Conservation (phyloP, 2,888 invertebrate genomes). For the Oligia latruncula region DNA sequence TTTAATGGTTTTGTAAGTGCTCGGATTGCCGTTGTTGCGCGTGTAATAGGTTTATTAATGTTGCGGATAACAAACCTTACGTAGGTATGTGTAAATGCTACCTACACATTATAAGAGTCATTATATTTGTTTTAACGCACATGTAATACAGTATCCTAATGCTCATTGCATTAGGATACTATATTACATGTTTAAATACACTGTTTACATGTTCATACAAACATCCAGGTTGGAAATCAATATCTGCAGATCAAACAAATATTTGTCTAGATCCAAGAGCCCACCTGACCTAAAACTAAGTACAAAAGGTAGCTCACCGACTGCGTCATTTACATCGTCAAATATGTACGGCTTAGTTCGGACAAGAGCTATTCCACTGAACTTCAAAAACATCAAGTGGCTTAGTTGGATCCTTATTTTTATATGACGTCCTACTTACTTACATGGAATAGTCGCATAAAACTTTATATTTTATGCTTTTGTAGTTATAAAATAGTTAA, state of each 20-base stretch:
- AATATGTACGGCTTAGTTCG: slow-evolving; percentile 49
- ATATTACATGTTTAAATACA: slow-evolving; percentile 16
- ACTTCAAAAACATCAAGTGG: slow-evolving; percentile 51
- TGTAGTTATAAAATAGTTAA: slow-evolving; percentile 19
- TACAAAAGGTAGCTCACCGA: slow-evolving; percentile 31
- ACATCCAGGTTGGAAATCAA: slow-evolving; percentile 17
- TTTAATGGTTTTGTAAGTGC: slow-evolving; percentile 69
- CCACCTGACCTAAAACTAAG: slow-evolving; percentile 28
- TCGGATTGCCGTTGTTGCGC: slow-evolving; percentile 59
- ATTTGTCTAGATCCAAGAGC: slow-evolving; percentile 42
- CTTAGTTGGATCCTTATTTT: slow-evolving; percentile 44
- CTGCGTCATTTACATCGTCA: slow-evolving; percentile 47
- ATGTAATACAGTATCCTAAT: no score
- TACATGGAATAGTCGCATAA: slow-evolving; percentile 15
- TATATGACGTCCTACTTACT: slow-evolving; percentile 13
- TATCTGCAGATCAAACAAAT: slow-evolving; percentile 45
- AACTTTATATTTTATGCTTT: slow-evolving; percentile 15
- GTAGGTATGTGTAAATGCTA: slow-evolving; percentile 47
- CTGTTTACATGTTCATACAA: slow-evolving; percentile 6
- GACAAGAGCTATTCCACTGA: slow-evolving; percentile 37
- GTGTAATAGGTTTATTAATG: slow-evolving; percentile 61
- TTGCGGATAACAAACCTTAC: slow-evolving; percentile 47
- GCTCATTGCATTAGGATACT: background rate
- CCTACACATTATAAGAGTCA: slow-evolving; percentile 44
- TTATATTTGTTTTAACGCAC: slow-evolving; percentile 39